These are phyloP conservation scores for Theonella swinhoei DNA, from an alignment of 37 sponge, comb jelly and placozoan species.

Conservation along the genomic window DNA sequence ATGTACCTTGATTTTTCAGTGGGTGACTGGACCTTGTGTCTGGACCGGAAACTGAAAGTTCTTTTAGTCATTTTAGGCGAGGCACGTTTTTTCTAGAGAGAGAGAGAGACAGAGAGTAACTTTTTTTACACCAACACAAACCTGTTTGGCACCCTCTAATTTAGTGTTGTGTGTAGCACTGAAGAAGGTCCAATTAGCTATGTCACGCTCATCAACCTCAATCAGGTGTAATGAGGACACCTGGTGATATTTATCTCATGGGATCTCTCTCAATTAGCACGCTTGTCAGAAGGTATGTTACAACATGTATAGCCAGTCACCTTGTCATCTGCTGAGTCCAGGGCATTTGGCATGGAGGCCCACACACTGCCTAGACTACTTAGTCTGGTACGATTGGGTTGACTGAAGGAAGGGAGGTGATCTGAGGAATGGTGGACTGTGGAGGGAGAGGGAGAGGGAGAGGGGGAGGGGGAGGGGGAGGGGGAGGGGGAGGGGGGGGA, in stretches of 20 bases:
- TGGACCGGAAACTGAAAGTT: background rate
- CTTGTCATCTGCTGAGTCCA: background rate
- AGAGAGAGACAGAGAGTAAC: background rate
- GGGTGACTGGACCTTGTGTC: background rate
- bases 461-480: slow-evolving; percentile 1
- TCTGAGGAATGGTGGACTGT: background rate
- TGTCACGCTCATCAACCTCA: too few species aligned
- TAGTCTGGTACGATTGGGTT: background rate
- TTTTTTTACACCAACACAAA: too few species aligned
- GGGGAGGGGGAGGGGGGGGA: background rate
- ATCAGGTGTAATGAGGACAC: too few species aligned
- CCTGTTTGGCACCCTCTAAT: too few species aligned
- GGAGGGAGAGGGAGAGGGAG: background rate
- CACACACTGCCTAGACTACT: slow-evolving; percentile 1
- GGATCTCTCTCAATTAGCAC: too few species aligned
- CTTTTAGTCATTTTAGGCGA: background rate
- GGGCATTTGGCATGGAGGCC: background rate
- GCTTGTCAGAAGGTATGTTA: too few species aligned
- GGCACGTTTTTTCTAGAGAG: background rate
- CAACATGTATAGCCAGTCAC: too few species aligned
- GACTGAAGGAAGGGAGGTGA: slow-evolving; percentile 20
- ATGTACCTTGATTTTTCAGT: background rate
- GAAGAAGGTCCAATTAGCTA: too few species aligned
- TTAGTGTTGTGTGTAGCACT: background rate
- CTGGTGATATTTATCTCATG: too few species aligned